phyloP scores from a whole-genome alignment of 2,113 vertebrate genomes.

The Limanda limanda region DNA sequence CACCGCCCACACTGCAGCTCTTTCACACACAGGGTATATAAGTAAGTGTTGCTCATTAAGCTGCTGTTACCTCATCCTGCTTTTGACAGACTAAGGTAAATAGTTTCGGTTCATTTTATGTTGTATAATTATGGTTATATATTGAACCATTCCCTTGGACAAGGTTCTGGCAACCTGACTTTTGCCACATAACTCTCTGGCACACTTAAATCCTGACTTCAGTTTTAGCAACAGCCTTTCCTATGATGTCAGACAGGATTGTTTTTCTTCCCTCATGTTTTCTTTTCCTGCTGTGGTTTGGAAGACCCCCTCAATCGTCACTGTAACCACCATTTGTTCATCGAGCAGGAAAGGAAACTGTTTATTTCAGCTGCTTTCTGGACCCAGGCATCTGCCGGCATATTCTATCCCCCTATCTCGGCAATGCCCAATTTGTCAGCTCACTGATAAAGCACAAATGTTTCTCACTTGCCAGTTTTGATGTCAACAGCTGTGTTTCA shows the following conservation, averaged over 20 bases:
- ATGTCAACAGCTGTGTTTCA: conserved; percentile 69
- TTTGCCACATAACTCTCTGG: conserved; percentile 38
- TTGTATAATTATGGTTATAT: conserved; percentile 18
- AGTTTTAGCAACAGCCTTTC: conserved; percentile 61
- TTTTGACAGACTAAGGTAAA: conserved; percentile 33
- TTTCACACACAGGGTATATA: conserved; percentile 11
- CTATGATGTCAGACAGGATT: conserved; percentile 76
- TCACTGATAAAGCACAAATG: conserved; percentile 68
- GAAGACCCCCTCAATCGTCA: conserved; percentile 68
- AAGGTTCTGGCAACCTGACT: conserved; percentile 4
- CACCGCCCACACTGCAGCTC: conserved; percentile 30
- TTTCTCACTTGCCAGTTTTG: conserved; percentile 63
- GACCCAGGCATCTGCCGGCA: conserved; percentile 36
- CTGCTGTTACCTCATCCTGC: conserved; percentile 12
- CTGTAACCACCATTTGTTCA: conserved; percentile 60
- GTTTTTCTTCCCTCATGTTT: conserved; percentile 75
- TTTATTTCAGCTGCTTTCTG: conserved; percentile 66
- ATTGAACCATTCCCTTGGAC: conserved; percentile 26
- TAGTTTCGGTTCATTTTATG: conserved; percentile 24
- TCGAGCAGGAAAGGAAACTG: conserved; percentile 65
- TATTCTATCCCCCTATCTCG: conserved; percentile 68
- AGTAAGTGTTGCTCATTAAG: conserved; percentile 25
- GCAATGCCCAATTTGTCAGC: conserved; percentile 75
- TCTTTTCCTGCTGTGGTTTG: conserved; percentile 76
- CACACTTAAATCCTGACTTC: conserved; percentile 3